Base-by-base conservation (phyloP, 1,140 invertebrate genomes). In the Ruditapes philippinarum region DNA sequence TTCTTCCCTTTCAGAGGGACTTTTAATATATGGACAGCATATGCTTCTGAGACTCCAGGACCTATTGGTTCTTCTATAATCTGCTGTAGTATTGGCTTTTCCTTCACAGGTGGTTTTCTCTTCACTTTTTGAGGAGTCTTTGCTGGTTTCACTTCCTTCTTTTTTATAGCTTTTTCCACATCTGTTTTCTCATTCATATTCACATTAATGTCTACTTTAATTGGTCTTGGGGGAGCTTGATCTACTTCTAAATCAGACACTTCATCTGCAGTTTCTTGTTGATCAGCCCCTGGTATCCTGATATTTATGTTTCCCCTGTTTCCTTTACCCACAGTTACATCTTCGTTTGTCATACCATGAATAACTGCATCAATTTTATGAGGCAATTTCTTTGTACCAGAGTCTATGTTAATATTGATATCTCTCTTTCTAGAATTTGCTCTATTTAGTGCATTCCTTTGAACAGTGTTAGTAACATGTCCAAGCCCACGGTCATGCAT, bases 191-290 rank as follows among this genome's bases (percentile, higher is more conserved):
- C 65, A 49, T 70, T 51, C 28, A 49, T 81, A 45, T 88, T 84
- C 33, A 84, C 70, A 22, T 84, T 89, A 73, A 86, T 85, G 60
- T 78, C 54, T 0, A 76, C 42, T 45, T 82, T 73, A 25, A 86
- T 68, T 40, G 81, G 62, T 25, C 92, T 57, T 25, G 91, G 91
- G 17, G 90, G 89, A 25, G 91, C 89, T 0, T 89, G 31, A 51
- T 93, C 92, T 40, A 91, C 88, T 76, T 93, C 92, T 57, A 92
- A 88, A 65, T 93, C 92, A 36, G 92, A 93, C 1, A 92, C 92
- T 65, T 93, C 93, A 91, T 93, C 92, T 84, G 91, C 91, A 19
- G 92, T 92, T 51, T 92, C 91, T 31, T 78, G 51, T 7, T 68
- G 73, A 74, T 60, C 88, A 79, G 76, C 60, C n/a, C 65, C 83